Conservation (phyloP, 2,113 vertebrate genomes). For the Suricata suricatta region DNA sequence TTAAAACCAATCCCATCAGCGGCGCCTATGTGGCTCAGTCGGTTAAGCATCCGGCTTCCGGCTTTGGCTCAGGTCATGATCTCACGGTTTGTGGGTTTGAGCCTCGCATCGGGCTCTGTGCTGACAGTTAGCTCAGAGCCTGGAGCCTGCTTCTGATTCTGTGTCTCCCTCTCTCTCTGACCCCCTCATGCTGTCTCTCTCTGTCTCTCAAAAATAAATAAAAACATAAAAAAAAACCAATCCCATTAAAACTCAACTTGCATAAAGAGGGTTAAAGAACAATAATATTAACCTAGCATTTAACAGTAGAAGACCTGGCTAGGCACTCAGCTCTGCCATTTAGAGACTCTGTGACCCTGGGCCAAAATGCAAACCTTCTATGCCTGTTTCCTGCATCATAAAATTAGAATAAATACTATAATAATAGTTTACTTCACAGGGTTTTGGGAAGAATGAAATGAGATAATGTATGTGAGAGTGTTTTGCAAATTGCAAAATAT, state of each 20-base stretch:
- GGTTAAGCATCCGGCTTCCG: too few species aligned
- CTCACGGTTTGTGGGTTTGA: too few species aligned
- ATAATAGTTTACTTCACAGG: background rate
- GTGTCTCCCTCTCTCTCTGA: too few species aligned
- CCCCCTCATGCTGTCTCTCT: too few species aligned
- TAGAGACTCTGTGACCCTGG: background rate
- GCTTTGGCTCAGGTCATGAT: too few species aligned
- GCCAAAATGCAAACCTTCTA: background rate
- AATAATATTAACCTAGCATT: background rate
- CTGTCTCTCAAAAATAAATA: too few species aligned
- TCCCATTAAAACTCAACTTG: background rate
- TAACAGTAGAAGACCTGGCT: background rate
- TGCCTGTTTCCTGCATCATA: background rate
- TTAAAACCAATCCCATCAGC: background rate
- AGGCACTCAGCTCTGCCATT: too few species aligned
- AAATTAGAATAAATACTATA: background rate
- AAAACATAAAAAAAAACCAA: background rate
- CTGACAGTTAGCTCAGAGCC: too few species aligned
- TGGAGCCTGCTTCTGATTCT: too few species aligned
- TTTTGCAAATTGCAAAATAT: conserved; percentile 65
- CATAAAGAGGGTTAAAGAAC: background rate
- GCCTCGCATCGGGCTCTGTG: too few species aligned
- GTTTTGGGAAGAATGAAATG: conserved; percentile 24
- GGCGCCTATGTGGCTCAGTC: too few species aligned
- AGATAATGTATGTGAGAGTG: background rate